Percentiles rank a stretch among this genome's conserved stretches.
These are phyloP conservation scores for Avahi laniger DNA, from an alignment of 2,797 vertebrate genomes.

Conservation along the genomic window DNA sequence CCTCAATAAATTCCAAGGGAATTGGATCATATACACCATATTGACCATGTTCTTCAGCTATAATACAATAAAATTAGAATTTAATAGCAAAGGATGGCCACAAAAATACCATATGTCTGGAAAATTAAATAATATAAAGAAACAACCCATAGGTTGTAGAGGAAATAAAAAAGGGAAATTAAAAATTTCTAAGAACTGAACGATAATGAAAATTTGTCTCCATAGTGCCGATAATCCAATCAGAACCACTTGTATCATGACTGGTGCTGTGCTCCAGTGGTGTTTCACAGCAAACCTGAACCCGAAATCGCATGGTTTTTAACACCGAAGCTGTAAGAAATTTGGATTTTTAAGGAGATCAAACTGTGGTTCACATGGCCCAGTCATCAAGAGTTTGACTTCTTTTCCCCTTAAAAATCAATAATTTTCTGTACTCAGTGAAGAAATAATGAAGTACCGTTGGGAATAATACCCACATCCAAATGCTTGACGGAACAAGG, in stretches of 20 bases:
- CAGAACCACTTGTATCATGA: accelerated
- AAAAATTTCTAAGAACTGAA: background rate
- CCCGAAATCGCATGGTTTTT: background rate
- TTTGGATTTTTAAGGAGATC: background rate
- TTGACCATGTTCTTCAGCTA: background rate
- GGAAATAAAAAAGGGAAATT: conserved; percentile 23
- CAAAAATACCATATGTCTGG: background rate
- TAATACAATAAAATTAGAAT: conserved; percentile 8
- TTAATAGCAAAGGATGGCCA: conserved; percentile 20
- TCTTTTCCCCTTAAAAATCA: background rate
- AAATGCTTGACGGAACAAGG: background rate
- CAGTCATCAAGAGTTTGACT: background rate
- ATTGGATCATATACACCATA: background rate
- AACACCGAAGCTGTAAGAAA: background rate
- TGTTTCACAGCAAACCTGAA: accelerated
- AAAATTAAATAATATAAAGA: background rate
- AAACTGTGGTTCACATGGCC: background rate
- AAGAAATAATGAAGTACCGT: background rate
- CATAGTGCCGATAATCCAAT: accelerated
- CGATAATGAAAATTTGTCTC: background rate
- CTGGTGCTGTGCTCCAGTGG: accelerated
- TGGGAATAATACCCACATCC: background rate
- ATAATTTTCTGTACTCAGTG: background rate
- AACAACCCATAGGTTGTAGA: background rate
- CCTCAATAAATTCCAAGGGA: conserved; percentile 45